Base-by-base conservation (phyloP, 2,797 vertebrate genomes). In the Silurus lanzhouensis region DNA sequence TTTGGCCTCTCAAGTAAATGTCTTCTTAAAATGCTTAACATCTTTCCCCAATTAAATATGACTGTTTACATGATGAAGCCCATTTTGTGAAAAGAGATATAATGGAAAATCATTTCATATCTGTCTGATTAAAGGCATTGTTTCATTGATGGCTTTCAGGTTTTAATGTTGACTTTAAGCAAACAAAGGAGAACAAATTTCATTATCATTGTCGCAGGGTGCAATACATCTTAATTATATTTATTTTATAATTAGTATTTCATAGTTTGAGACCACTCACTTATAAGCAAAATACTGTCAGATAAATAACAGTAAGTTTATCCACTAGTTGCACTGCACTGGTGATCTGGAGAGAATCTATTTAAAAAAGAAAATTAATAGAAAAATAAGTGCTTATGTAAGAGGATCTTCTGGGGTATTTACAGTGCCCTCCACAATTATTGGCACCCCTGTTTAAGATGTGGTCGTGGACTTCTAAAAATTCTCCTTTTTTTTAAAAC, bases 201-300 rank as follows among this genome's bases (percentile, higher is more conserved):
- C 10, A 58, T 81, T 84, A 20, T 3, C 17, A 71, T 71, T 71
- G 17, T 71, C 1, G 64, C 66, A 64, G 74, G 74, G 64, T 82
- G 72, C 80, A 27, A 72, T 61, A 71, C 55, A 20, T 22, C 48
- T 25, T 58, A 74, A 61, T 82, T 38, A 52, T 83, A 55, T 89
- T 89, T 88, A 67, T 81, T 91, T 89, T 88, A 89, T 92, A 90
- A 91, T 85, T 85, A 92, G 88, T 91, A 90, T 91, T 93, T 91
- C 91, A 87, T 90, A 83, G 91, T 92, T 91, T 91, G 89, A 79
- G 74, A 60, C 67, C 63, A 89, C 87, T 85, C 88, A 89, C 81
- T 87, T 91, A 90, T 90, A 91, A 91, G 85, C 87, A 75, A 87
- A 87, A 81, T 66, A 75, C 77, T 81, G 75, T n/a, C 84, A 22